Evolutionary conservation across 2,113 vertebrate species (phyloP).

Genomic region (Scatophagus argus): DNA sequence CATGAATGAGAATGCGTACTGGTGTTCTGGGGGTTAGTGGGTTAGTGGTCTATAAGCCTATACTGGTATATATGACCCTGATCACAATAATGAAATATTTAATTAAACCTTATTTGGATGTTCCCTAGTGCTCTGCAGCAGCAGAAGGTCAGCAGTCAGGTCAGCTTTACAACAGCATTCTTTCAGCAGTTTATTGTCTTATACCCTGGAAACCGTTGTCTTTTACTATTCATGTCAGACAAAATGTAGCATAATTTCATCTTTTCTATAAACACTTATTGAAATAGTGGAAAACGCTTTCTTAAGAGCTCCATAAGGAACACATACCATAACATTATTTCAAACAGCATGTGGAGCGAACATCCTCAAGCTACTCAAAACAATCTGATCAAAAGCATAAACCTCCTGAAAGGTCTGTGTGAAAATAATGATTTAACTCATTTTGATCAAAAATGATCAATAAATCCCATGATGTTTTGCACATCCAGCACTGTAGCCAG

Average conservation of each 20-base stretch:
- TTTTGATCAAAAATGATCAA: background rate
- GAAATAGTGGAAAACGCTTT: background rate
- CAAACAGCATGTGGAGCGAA: background rate
- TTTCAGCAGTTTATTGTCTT: constrained; percentile 10
- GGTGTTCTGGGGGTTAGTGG: background rate
- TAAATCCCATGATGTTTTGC: background rate
- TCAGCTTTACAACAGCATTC: background rate
- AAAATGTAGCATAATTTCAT: background rate
- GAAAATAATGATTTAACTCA: background rate
- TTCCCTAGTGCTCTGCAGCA: background rate
- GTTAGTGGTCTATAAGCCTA: background rate
- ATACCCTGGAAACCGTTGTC: background rate
- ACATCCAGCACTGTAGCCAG: background rate
- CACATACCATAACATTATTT: background rate
- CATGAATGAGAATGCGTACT: background rate
- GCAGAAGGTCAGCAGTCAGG: constrained; percentile 10
- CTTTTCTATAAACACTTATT: background rate
- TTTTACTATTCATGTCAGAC: background rate
- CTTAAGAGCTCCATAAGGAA: background rate
- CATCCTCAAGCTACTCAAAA: background rate
- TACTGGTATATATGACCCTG: background rate
- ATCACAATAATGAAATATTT: constrained; percentile 3
- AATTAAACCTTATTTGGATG: background rate
- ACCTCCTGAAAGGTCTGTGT: background rate
- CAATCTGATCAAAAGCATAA: background rate